Percentiles rank a stretch among this genome's conserved stretches.
Evolutionary conservation across 2,797 vertebrate species (phyloP).

Genomic region (Sebastes goodei): DNA sequence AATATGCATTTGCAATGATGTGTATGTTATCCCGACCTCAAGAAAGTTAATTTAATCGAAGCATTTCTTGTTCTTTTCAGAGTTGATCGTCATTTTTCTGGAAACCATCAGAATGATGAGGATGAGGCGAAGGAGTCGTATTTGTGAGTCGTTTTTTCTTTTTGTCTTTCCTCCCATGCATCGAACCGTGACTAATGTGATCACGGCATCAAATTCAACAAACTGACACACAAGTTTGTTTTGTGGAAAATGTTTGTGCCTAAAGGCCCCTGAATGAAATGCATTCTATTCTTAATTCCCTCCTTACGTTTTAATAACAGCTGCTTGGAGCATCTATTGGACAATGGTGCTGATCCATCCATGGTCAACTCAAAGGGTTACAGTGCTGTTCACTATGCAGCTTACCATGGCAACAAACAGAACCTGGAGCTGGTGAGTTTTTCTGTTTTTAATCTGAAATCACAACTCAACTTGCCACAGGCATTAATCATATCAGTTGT

Average conservation of each 20-base stretch:
- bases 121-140: constrained; percentile 92
- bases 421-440: constrained; percentile 93
- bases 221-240: neutral
- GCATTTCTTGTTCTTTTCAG: constrained; percentile 66
- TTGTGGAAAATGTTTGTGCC: neutral
- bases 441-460: neutral
- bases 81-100: constrained; percentile 88
- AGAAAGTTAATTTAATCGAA: neutral
- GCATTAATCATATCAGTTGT: no score
- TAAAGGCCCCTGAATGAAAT: neutral
- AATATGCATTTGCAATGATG: neutral
- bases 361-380: constrained; percentile 95
- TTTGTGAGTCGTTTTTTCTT: constrained; percentile 83
- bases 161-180: no score
- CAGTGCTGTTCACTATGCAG: constrained; percentile 98
- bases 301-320: constrained; percentile 63
- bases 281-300: neutral
- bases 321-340: constrained; percentile 96
- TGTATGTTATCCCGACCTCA: neutral
- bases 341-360: constrained; percentile 95
- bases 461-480: neutral
- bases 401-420: constrained; percentile 95
- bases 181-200: neutral
- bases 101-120: constrained; percentile 89
- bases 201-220: neutral